Base-by-base conservation (phyloP, 2,888 invertebrate genomes). In the Nymphalis urticae region DNA sequence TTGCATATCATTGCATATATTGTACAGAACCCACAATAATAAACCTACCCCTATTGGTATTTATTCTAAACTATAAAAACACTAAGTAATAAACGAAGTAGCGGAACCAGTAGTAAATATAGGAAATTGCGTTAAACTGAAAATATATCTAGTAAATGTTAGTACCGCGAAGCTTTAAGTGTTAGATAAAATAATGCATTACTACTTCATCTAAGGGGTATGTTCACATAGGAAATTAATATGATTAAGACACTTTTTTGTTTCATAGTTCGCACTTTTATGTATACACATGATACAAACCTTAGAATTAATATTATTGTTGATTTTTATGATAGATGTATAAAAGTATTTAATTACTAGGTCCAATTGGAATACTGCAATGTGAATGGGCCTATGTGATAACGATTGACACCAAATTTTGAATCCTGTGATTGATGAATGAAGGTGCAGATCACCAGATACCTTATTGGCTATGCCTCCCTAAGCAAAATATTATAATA, bases 111-210 rank as follows among this genome's bases (percentile, higher is more conserved):
- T 27, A 27, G 54, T 54, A 27, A 54, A 54, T 54, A 24, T 16
- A 8, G n/a, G 27, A 17, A 65, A 53, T 65, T 62, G 58, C 24
- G 32, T 59, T 48, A 53, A 59, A 51, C 70, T 50, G 64, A 61
- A 50, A 68, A 47, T 60, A 64, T 48, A 54, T 32, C 64, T 58
- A 70, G 36, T 65, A 68, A 62, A 64, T 62, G 64, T 68, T 60
- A 68, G 68, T 70, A 62, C 64, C 64, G 62, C 54, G n/a, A 59
- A 59, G 62, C 59, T 62, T 70, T 58, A 48, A 64, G 64, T 63
- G 64, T 24, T 21, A 67, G 54, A 70, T 67, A 67, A 63, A 63
- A 63, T 63, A 63, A 64, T 59, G 42, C 42, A 51, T 27, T 51
- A 8, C 36, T 48, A 24, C 59, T 63, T 59, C 17, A 1, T 54